Base-by-base conservation (phyloP, 2,113 vertebrate species). In the Oxyruncus cristatus region DNA sequence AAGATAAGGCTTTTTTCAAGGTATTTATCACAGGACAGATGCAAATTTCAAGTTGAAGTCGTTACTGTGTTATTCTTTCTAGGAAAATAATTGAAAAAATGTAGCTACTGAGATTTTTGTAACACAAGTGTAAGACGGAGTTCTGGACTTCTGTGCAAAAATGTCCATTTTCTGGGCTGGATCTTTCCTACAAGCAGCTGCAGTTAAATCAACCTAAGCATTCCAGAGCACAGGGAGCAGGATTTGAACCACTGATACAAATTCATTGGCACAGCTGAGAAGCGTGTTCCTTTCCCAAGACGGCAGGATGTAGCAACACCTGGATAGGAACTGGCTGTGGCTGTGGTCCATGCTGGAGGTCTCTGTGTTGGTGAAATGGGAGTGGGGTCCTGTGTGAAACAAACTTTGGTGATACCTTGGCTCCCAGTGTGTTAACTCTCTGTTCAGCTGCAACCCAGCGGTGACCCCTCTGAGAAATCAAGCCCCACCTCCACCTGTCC, bases 1-100 rank as follows among this genome's bases (percentile, higher is more conserved):
- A 44, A 91, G 92, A 74, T 95, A 91, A 93, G 90, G 62, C 14
- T 78, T 82, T 92, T 94, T 75, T 74, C 23, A 21, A 87, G 61
- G 79, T 66, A 67, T 92, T 33, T 65, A 58, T 93, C 77, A 81
- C 26, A 82, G 32, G 52, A 89, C 56, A 91, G 78, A 73, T 33
- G 33, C 39, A 61, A 85, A 92, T 96, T 91, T 81, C 61, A 92
- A 88, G 65, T 37, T 95, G 65, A 88, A 92, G 50, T 74, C 26
- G 13, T 81, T 81, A 67, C 39, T 26, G 16, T 65, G 46, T 33
- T 79, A 28, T 47, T 56, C 75, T 67, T 88, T 78, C 92, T 58
- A 47, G 77, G 90, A 86, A 95, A 95, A 88, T 94, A 85, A 91
- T 91, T 88, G 61, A 1, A 78, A 52, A 84, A 93, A 70, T 8